Percentiles rank a stretch among this genome's conserved stretches.
These are phyloP conservation scores for Celastrina argiolus DNA, from an alignment of 2,888 invertebrate species.

Conservation along the genomic window DNA sequence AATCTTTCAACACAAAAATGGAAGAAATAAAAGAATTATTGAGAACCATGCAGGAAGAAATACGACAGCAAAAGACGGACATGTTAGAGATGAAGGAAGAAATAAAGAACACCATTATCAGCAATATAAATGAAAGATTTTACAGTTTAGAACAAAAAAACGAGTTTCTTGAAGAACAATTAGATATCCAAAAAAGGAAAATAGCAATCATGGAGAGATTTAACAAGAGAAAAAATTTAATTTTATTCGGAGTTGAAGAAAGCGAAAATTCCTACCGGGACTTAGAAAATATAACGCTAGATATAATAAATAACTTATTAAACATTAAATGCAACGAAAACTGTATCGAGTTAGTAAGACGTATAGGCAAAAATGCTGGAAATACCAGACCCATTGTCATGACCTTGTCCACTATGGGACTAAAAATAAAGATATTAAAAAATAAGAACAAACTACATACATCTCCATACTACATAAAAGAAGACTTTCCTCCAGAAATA, in stretches of 20 bases:
- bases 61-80: too few species aligned
- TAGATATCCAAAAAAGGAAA: not conserved
- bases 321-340: constrained; percentile 27
- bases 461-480: too few species aligned
- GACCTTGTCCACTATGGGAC: constrained; percentile 28
- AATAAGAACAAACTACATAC: constrained; percentile 27
- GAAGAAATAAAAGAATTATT: too few species aligned
- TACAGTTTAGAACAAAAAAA: constrained; percentile 19
- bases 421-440: constrained; percentile 30
- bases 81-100: too few species aligned
- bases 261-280: constrained; percentile 1
- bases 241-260: not conserved
- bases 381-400: constrained; percentile 31
- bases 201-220: not conserved
- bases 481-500: too few species aligned
- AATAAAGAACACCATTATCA: too few species aligned
- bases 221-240: not conserved
- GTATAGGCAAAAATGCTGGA: constrained; percentile 33
- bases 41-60: too few species aligned
- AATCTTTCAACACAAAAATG: too few species aligned
- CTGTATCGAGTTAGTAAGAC: constrained; percentile 30
- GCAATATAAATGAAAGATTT: not conserved
- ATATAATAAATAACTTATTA: constrained; percentile 31
- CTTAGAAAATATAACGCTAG: constrained; percentile 21
- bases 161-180: constrained; percentile 16